Percentiles rank a stretch among this genome's conserved stretches.
Evolutionary conservation across 2,113 vertebrate genomes (phyloP).

Genomic region (Marmota flaviventris): DNA sequence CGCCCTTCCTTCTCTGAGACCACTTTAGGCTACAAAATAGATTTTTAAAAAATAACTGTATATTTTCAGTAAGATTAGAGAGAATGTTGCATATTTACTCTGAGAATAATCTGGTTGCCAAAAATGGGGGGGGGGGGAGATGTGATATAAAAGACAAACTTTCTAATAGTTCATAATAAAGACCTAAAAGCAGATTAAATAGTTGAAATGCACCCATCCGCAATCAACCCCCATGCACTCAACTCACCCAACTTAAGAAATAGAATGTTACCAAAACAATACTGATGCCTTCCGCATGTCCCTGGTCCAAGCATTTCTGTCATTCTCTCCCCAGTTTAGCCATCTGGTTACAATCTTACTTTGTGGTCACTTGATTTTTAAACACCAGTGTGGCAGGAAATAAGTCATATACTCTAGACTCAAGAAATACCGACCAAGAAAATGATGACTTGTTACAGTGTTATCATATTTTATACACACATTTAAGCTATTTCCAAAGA

Average conservation of each 20-base stretch:
- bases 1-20: not conserved
- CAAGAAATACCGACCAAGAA: not conserved
- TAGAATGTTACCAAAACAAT: not conserved
- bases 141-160: not conserved
- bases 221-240: not conserved
- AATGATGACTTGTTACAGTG: not conserved
- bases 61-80: not conserved
- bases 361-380: not conserved
- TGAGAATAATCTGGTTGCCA: not conserved
- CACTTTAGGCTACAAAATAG: not conserved
- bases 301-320: not conserved
- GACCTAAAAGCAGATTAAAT: not conserved
- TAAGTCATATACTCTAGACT: not conserved
- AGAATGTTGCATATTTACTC: not conserved
- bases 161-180: conserved; percentile 16
- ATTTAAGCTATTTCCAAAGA: not conserved
- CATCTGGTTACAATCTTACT: not conserved
- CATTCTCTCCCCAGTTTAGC: not conserved
- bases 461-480: not conserved
- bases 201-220: not conserved
- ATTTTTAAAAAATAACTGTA: not conserved
- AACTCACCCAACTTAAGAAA: not conserved
- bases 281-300: rapidly evolving
- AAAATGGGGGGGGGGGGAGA: not conserved
- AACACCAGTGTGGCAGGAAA: not conserved